Conservation (phyloP, 2,888 invertebrate genomes). For the Melanchra persicariae region DNA sequence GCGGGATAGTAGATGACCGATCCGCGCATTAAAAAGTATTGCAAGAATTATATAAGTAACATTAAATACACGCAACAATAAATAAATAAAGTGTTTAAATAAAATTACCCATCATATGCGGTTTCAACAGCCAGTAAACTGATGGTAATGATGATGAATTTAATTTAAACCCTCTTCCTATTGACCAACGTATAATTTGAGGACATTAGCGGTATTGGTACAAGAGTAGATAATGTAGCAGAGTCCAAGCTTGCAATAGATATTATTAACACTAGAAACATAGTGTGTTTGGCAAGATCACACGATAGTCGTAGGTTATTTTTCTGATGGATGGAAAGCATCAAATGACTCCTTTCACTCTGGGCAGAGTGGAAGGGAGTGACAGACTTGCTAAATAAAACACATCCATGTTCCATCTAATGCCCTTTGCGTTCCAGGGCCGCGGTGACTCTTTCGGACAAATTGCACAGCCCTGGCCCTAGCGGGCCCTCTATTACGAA, state of each 20-base stretch:
- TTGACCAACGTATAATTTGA: slow-evolving; percentile 55
- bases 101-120: slow-evolving; percentile 19
- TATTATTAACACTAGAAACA: too few species aligned
- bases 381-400: too few species aligned
- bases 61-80: slow-evolving; percentile 27
- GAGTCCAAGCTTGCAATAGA: slow-evolving; percentile 9
- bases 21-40: neutral
- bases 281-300: too few species aligned
- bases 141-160: slow-evolving; percentile 57
- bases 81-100: slow-evolving; percentile 32
- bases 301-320: too few species aligned
- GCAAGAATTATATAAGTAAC: neutral
- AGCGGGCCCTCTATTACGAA: too few species aligned
- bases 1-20: neutral
- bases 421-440: too few species aligned
- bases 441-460: too few species aligned
- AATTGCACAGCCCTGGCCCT: too few species aligned
- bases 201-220: slow-evolving; percentile 33
- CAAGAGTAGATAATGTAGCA: slow-evolving; percentile 15
- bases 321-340: too few species aligned
- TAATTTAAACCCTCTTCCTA: slow-evolving; percentile 51
- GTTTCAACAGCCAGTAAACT: slow-evolving; percentile 47
- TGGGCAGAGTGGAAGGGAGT: too few species aligned
- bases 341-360: too few species aligned
- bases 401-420: too few species aligned